These are phyloP conservation scores for Lepisosteus oculatus DNA, from an alignment of 2,113 vertebrate species.

Conservation along the genomic window DNA sequence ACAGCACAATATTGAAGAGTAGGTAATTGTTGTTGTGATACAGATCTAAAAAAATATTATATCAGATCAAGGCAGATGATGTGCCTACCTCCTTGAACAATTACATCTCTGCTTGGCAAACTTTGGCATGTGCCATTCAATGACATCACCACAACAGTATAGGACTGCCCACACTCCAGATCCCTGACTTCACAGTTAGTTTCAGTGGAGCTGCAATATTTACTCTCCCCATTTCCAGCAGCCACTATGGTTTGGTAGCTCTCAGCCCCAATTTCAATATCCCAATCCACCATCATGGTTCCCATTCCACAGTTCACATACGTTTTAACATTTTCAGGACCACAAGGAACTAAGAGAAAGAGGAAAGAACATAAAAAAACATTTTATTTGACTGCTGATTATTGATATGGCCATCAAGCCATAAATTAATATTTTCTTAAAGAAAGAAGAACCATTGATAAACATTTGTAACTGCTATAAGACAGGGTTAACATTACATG, in stretches of 20 bases:
- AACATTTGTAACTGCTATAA: no score
- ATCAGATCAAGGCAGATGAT: no score
- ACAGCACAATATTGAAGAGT: no score
- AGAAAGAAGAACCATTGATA: no score
- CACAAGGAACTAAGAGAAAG: constrained; percentile 57
- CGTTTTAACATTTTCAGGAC: constrained; percentile 38
- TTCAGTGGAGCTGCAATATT: constrained; percentile 37
- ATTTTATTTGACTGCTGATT: neutral
- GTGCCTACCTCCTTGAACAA: constrained; percentile 49
- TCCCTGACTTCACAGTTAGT: constrained; percentile 25
- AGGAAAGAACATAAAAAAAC: neutral
- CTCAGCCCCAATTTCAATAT: constrained; percentile 16
- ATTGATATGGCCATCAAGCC: no score
- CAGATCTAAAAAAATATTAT: no score
- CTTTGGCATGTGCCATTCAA: constrained; percentile 51
- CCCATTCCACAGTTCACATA: constrained; percentile 47
- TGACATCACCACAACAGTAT: constrained; percentile 49
- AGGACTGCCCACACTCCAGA: constrained; percentile 48
- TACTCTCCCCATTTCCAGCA: neutral
- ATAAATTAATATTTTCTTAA: no score
- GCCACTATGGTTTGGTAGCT: constrained; percentile 42
- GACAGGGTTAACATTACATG: no score
- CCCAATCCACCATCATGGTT: constrained; percentile 46
- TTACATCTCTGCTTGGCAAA: constrained; percentile 29
- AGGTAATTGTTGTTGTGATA: no score